Evolutionary conservation across 2,888 invertebrate genomes (phyloP).

Genomic region (Zele albiditarsus): DNA sequence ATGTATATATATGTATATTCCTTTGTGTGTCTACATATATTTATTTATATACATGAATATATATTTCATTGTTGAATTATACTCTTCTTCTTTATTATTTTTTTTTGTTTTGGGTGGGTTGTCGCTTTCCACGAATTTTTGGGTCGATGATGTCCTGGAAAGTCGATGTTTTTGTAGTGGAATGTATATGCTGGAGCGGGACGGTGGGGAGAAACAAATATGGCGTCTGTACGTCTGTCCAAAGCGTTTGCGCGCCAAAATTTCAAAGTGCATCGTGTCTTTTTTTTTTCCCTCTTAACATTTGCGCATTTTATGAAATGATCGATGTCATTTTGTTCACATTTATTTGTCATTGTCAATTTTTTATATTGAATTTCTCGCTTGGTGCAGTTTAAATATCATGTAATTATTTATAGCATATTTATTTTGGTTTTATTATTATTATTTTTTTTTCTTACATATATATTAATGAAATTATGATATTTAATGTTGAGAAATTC

Average conservation of each 20-base stretch:
- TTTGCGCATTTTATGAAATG: neutral
- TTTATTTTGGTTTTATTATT: too few relatives aligned
- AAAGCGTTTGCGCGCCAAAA: slow-evolving; percentile 40
- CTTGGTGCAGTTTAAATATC: neutral
- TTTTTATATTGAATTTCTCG: neutral
- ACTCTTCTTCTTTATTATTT: neutral
- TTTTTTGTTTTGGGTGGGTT: slow-evolving; percentile 12
- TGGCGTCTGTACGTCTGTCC: slow-evolving; percentile 17
- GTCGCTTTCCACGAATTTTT: slow-evolving; percentile 18
- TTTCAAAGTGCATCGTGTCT: slow-evolving; percentile 21
- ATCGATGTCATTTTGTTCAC: neutral
- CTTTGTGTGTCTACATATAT: neutral
- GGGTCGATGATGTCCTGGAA: slow-evolving; percentile 2
- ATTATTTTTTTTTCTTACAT: neutral
- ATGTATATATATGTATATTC: too few relatives aligned
- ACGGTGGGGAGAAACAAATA: slow-evolving; percentile 22
- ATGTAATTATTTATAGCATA: neutral
- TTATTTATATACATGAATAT: slow-evolving; percentile 23
- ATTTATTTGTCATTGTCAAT: neutral
- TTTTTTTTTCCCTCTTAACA: neutral
- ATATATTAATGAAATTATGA: neutral
- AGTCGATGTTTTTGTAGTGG: slow-evolving; percentile 30
- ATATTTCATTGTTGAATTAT: slow-evolving; percentile 24
- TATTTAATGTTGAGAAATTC: neutral
- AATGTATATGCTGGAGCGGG: slow-evolving; percentile 5